Conservation (phyloP, 2,113 vertebrate genomes). For the Anoura caudifer region DNA sequence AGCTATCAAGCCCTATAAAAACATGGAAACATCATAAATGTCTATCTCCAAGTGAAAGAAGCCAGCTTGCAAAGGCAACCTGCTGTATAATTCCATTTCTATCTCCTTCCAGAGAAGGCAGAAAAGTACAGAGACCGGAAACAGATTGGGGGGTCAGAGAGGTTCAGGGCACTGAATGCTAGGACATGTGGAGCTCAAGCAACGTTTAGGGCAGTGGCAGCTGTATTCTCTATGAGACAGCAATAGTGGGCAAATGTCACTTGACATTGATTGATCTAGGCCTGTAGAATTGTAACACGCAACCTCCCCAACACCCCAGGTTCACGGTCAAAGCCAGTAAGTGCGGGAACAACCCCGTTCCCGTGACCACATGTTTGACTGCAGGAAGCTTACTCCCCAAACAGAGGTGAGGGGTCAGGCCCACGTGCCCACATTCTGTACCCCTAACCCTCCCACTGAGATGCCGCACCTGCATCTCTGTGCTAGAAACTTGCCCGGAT, state of each 20-base stretch:
- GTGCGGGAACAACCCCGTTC: fast-evolving
- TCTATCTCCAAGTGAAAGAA: neutral
- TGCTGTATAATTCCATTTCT: neutral
- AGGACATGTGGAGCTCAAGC: neutral
- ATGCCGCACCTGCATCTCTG: neutral
- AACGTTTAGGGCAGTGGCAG: neutral
- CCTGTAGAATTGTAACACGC: neutral
- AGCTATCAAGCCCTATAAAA: neutral
- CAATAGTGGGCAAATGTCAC: too few species aligned
- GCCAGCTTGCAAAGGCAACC: neutral
- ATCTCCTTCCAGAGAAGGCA: neutral
- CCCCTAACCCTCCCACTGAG: fast-evolving
- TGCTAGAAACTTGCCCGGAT: neutral
- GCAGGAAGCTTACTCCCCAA: neutral
- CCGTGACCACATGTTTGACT: too few species aligned
- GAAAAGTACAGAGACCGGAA: neutral
- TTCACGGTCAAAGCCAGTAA: neutral
- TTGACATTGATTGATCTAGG: too few species aligned
- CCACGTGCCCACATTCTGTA: neutral
- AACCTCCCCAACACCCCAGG: too few species aligned
- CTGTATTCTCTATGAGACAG: neutral
- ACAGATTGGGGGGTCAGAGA: fast-evolving
- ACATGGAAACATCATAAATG: fast-evolving
- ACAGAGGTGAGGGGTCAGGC: neutral
- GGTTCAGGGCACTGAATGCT: neutral